Evolutionary conservation across 2,888 invertebrate species (phyloP).

Genomic region (Ormyrus thymus): DNA sequence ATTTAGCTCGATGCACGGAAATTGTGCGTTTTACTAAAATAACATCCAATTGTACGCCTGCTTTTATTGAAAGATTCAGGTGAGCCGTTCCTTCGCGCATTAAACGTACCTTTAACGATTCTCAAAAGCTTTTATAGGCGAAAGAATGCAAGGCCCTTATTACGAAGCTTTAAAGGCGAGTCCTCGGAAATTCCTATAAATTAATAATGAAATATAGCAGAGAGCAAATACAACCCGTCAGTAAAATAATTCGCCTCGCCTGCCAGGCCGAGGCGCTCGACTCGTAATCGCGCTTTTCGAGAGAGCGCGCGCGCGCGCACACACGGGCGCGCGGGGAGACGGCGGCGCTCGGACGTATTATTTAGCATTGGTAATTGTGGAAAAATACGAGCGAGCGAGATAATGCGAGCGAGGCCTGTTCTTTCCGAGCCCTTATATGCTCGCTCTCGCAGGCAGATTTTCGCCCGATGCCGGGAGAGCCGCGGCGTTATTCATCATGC

Average conservation of each 20-base stretch:
- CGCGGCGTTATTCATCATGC: conserved; percentile 49
- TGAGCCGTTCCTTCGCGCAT: too few relatives aligned
- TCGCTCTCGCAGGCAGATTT: conserved; percentile 31
- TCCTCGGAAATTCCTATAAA: neutral
- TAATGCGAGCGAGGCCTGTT: conserved; percentile 4
- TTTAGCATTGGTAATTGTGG: conserved; percentile 19
- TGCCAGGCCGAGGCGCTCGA: too few relatives aligned
- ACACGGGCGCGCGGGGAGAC: neutral
- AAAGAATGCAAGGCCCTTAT: too few relatives aligned
- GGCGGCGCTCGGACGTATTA: neutral
- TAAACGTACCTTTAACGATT: too few relatives aligned
- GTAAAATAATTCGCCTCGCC: too few relatives aligned
- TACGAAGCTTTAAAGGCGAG: conserved; percentile 34
- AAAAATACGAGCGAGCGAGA: neutral
- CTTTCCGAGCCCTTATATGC: conserved; percentile 18
- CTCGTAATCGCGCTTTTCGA: conserved; percentile 2
- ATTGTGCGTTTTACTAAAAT: too few relatives aligned
- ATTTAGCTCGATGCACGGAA: too few relatives aligned
- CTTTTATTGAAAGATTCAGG: too few relatives aligned
- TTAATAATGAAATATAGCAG: too few relatives aligned
- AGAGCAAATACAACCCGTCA: too few relatives aligned
- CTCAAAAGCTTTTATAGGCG: too few relatives aligned
- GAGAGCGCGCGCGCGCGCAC: neutral
- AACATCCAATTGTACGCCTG: too few relatives aligned
- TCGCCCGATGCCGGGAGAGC: neutral